Base-by-base conservation (phyloP, 2,797 vertebrate species). In the Oreochromis mossambicus region DNA sequence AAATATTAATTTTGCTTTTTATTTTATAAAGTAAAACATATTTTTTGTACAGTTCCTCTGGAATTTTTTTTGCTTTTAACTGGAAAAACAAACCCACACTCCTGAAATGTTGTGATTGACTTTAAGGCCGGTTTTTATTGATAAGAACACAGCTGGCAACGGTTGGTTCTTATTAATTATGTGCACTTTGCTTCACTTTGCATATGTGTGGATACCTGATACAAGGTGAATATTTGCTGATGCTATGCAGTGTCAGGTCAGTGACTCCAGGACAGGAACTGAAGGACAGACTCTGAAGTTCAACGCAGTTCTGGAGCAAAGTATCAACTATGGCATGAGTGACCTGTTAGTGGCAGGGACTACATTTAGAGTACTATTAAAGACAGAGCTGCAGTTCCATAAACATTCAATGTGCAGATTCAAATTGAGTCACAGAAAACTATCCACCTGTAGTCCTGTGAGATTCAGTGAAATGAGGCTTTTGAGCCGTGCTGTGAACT, bases 181-280 rank as follows among this genome's bases (percentile, higher is more conserved):
- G 29, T 13, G 46, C 26, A 75, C 46, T n/a, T 73, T 63, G 32
- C 32, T 34, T n/a, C 32, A 17, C 56, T n/a, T 36, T 19, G 6
- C 17, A 17, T 73, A 46, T 79, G n/a, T 76, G 26, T 88, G 58
- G 34, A 38, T 63, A 92, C 92, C 90, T 89, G 77, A 96, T 92
- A 9, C 79, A 78, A 70, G 29, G 7, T 43, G 95, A 89, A 68
- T 92, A 88, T 38, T 83, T 90, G 41, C 93, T 92, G 79, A 96
- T 95, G 91, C 91, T 93, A 29, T 92, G 78, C 81, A 96, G 84
- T 14, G 94, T 95, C 81, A 87, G 61, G 56, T 95, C 84, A 21
- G 94, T 94, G 76, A 97, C 81, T 75, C 94, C 86, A 81, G 87
- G 92, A 79, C 94, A 96, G 26, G 76, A 95, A 78, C 89, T 94